A percentile compares a stretch with the other conserved stretches of the same genome.
Conservation (phyloP, 2,113 vertebrate species). For the Amphilophus citrinellus region DNA sequence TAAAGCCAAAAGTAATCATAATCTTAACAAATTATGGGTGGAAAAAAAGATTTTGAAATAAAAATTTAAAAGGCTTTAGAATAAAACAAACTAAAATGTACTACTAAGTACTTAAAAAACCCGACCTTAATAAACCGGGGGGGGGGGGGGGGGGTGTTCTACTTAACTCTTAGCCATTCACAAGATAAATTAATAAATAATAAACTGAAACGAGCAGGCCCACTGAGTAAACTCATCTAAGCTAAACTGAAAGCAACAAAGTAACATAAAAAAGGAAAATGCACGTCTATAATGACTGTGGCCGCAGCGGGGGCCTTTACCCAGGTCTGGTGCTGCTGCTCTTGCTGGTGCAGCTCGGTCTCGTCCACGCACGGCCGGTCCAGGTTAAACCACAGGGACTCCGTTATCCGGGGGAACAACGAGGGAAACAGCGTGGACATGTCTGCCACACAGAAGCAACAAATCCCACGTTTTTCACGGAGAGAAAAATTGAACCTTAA, state of each 20-base stretch:
- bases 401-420: constrained; percentile 90
- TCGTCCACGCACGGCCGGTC: constrained; percentile 96
- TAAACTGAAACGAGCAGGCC: neutral
- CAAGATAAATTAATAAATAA: neutral
- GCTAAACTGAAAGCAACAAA: neutral
- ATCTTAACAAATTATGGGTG: no score
- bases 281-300: neutral
- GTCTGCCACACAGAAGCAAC: constrained; percentile 39
- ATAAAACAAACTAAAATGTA: no score
- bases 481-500: neutral
- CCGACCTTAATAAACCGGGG: no score
- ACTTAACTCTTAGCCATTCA: neutral
- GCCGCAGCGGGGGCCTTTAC: constrained; percentile 62
- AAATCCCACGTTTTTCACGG: neutral
- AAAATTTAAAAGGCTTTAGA: no score
- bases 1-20: no score
- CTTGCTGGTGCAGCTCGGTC: constrained; percentile 93
- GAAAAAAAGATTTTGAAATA: no score
- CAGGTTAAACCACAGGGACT: constrained; percentile 94
- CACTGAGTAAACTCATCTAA: neutral
- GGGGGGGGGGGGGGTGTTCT: neutral
- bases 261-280: neutral
- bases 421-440: constrained; percentile 95
- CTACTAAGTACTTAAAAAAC: no score
- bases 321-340: constrained; percentile 96